A percentile compares a stretch with the other conserved stretches of the same genome.
Evolutionary conservation across 2,797 vertebrate species (phyloP).

Genomic region (Molossus molossus): DNA sequence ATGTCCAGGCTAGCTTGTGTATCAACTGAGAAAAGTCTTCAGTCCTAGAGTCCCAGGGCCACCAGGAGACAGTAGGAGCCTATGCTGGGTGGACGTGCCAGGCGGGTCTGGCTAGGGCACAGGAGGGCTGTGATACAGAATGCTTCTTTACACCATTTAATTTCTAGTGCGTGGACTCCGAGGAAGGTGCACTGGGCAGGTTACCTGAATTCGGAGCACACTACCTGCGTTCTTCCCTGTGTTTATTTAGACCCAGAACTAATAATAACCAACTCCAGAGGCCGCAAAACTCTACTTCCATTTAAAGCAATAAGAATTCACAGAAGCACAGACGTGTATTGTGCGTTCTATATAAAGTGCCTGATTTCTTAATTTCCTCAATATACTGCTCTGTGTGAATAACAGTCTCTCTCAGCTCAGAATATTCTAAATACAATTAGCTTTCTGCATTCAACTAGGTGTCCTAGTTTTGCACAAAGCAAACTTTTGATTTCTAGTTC

Average conservation of each 20-base stretch:
- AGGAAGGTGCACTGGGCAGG: not conserved
- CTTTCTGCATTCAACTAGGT: not conserved
- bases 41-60: not conserved
- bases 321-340: not conserved
- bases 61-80: not conserved
- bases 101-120: not conserved
- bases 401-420: slow-evolving; percentile 11
- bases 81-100: not conserved
- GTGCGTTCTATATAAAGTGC: not conserved
- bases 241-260: not conserved
- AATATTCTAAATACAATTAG: not conserved
- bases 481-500: slow-evolving; percentile 18
- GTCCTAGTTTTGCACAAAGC: not conserved
- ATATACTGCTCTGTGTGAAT: not conserved
- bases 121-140: not conserved
- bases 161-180: not conserved
- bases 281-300: not conserved
- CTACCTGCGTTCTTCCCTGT: not conserved
- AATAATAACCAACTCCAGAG: not conserved
- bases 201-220: not conserved
- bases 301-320: slow-evolving; percentile 50
- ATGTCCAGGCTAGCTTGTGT: not conserved
- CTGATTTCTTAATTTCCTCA: slow-evolving; percentile 1
- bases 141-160: not conserved
- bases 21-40: not conserved